A percentile compares a stretch with the other conserved stretches of the same genome.
These are phyloP conservation scores for Parazoanthus atlanticus DNA, from an alignment of 92 coral and sea anemone species.

Conservation along the genomic window DNA sequence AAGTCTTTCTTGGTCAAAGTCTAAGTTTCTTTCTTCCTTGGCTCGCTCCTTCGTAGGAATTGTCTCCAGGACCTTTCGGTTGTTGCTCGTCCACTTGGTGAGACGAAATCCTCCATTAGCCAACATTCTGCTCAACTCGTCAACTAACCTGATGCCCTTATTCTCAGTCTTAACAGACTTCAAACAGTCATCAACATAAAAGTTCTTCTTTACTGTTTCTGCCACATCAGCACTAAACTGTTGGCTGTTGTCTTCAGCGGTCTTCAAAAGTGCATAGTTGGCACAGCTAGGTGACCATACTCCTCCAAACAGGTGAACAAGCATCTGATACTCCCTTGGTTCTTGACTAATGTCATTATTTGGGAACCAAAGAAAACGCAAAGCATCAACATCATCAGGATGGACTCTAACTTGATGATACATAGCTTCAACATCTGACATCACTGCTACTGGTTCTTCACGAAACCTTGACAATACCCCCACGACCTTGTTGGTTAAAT, in stretches of 20 bases:
- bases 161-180: constrained; percentile 37
- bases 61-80: too few relatives aligned
- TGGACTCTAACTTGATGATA: constrained; percentile 60
- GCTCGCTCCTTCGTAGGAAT: too few relatives aligned
- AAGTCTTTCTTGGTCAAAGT: too few relatives aligned
- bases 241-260: constrained; percentile 37
- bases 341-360: constrained; percentile 20
- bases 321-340: constrained; percentile 49
- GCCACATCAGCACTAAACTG: constrained; percentile 17
- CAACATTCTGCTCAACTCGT: constrained; percentile 11
- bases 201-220: constrained; percentile 31
- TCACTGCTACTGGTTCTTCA: constrained; percentile 56
- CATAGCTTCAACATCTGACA: constrained; percentile 67
- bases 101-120: constrained; percentile 23
- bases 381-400: constrained; percentile 56
- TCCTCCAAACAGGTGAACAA: constrained; percentile 54
- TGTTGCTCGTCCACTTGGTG: constrained; percentile 27
- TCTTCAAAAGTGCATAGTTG: constrained; percentile 40
- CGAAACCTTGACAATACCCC: constrained; percentile 65
- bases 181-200: constrained; percentile 52
- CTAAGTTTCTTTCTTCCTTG: too few relatives aligned
- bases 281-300: constrained; percentile 54
- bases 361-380: constrained; percentile 64
- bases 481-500: constrained; percentile 54
- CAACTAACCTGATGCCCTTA: neutral